Evolutionary conservation across 2,888 invertebrate species (phyloP), one percentile per base, ranked within the genome.

Genomic region (Tetranychus truncatus): DNA sequence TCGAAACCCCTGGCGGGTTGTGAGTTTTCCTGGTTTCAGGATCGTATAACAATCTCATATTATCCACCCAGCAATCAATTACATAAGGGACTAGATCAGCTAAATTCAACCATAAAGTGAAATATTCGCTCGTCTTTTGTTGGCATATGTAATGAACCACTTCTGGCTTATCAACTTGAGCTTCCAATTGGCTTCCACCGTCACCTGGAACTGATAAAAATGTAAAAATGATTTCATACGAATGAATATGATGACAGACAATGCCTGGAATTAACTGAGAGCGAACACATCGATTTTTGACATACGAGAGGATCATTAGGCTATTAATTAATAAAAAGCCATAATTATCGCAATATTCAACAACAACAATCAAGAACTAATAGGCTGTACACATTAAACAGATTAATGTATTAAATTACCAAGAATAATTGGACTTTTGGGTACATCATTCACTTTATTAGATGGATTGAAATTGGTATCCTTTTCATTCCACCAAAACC

Each of bases 81-180:
- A 92, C 88, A 66, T 90, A 84, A 6, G 96, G 94, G 2, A 93
- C 89, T 5, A 99, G 85, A 6, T 92, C 85, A 82, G 95, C 93
- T 78, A 97, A 84, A 83, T 97, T 96, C n/a, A 99, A 85, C 99
- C 99, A 99, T 77, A 99, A 87, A 81, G 91, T 92, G 82, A 92
- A 96, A 84, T 87, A 97, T 79, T 88, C 88, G 0, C 85, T 83
- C 0, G 92, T 88, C 6, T 87, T 86, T 83, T 92, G 92, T 8
- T 87, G 86, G 82, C 97, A 99, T 72, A 92, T 86, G 81, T 91
- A 90, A 83, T 95, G 93, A 0, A 92, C 89, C 0, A 88, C 88
- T 5, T 83, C 81, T 0, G 89, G 84, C 84, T 93, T 96, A 82
- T 95, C 89, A 73, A 99, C 83, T 81, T 88, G 91, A 0, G 95